These are phyloP conservation scores for Exaiptasia diaphana DNA, from an alignment of 64 coral and sea anemone species.

Conservation along the genomic window DNA sequence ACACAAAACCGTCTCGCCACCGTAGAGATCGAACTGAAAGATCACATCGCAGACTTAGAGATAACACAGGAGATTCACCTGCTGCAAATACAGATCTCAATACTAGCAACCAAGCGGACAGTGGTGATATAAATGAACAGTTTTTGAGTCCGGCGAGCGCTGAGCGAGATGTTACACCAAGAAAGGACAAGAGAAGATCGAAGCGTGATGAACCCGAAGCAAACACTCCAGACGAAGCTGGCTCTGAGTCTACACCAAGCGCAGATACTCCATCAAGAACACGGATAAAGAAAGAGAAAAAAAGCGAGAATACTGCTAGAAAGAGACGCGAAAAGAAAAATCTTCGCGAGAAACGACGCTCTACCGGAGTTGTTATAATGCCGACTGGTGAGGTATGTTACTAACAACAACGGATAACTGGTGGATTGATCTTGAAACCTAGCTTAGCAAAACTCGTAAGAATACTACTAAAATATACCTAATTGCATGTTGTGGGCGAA, in stretches of 20 bases:
- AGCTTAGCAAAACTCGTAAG: not conserved
- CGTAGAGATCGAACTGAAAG: slow-evolving; percentile 80
- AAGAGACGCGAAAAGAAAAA: slow-evolving; percentile 87
- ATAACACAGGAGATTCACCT: slow-evolving; percentile 27
- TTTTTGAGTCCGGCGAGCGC: slow-evolving; percentile 29
- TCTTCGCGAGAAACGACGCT: slow-evolving; percentile 90
- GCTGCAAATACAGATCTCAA: slow-evolving; percentile 54
- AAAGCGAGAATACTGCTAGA: slow-evolving; percentile 63
- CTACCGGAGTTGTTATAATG: slow-evolving; percentile 99
- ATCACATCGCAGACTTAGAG: slow-evolving; percentile 35
- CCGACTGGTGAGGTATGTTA: slow-evolving; percentile 77
- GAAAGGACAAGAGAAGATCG: slow-evolving; percentile 57
- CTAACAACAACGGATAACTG: not conserved
- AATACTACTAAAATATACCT: not conserved
- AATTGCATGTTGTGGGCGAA: not conserved
- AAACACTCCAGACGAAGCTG: slow-evolving; percentile 52
- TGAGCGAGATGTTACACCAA: slow-evolving; percentile 59
- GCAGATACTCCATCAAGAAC: slow-evolving; percentile 74
- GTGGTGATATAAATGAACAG: slow-evolving; percentile 60
- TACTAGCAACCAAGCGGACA: slow-evolving; percentile 56
- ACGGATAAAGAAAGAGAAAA: slow-evolving; percentile 89
- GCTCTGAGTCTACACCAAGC: slow-evolving; percentile 57
- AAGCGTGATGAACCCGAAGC: slow-evolving; percentile 71
- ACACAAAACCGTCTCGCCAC: slow-evolving; percentile 51
- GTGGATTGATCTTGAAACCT: not conserved